Percentiles rank a stretch among this genome's conserved stretches.
Evolutionary conservation across 2,113 vertebrate genomes (phyloP).

Genomic region (Phrynosoma blainvillii): DNA sequence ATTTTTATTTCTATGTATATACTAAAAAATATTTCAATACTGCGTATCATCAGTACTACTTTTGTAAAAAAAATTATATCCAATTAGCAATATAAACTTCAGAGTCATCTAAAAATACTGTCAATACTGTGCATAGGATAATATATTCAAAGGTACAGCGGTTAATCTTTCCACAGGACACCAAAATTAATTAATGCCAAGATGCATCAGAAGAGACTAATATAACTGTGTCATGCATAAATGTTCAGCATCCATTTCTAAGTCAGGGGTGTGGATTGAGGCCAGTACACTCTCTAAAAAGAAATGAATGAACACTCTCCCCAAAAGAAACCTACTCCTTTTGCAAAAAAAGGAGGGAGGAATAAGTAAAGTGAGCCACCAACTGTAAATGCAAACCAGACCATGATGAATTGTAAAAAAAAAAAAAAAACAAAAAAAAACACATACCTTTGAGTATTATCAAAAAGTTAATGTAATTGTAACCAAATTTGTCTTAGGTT

Average conservation of each 20-base stretch:
- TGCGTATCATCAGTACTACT: not conserved
- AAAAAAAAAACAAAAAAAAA: too few species aligned
- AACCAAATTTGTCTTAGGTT: not conserved
- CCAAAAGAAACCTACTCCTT: not conserved
- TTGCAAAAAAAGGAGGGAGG: not conserved
- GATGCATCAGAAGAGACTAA: not conserved
- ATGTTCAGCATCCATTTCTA: not conserved
- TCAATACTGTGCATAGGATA: not conserved
- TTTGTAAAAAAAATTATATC: not conserved
- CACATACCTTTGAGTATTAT: not conserved
- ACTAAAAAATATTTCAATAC: conserved; percentile 9
- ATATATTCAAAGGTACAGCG: not conserved
- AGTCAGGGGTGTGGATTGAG: not conserved
- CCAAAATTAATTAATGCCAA: conserved; percentile 30
- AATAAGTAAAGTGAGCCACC: not conserved
- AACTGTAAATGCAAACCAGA: not conserved
- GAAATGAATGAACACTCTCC: not conserved
- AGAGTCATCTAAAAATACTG: not conserved
- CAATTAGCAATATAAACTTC: conserved; percentile 12
- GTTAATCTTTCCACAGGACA: conserved; percentile 23
- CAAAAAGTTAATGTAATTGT: conserved; percentile 17
- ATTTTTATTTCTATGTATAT: not conserved
- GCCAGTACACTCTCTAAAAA: not conserved
- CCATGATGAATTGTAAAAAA: not conserved
- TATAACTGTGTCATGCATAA: not conserved